Conservation (phyloP, 2,888 invertebrate species). For the Caenorhabditis afra region DNA sequence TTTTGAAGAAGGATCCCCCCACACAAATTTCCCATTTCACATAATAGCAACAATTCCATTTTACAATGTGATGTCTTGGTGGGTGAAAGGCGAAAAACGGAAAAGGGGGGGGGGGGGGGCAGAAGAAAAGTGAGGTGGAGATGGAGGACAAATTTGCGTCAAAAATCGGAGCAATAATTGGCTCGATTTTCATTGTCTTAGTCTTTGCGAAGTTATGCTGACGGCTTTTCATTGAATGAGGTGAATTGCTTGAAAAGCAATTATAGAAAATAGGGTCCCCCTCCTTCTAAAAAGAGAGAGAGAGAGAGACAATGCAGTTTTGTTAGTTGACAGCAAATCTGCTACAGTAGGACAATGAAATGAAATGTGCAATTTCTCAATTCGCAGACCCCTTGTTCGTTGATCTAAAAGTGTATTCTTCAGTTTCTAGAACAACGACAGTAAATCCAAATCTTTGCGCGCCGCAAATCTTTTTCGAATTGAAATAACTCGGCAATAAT, state of each 20-base stretch:
- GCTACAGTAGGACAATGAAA: constrained; percentile 38
- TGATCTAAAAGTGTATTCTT: constrained; percentile 15
- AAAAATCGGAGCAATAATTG: constrained; percentile 29
- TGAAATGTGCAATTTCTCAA: not conserved
- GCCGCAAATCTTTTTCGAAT: constrained; percentile 30
- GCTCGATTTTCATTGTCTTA: constrained; percentile 38
- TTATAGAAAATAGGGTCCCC: constrained; percentile 31
- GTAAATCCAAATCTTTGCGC: constrained; percentile 16
- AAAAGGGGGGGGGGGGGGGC: too few species aligned
- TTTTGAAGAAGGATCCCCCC: constrained; percentile 5
- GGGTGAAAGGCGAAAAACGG: too few species aligned
- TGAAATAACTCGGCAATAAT: constrained; percentile 49
- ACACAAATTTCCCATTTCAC: not conserved
- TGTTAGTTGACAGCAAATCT: constrained; percentile 20
- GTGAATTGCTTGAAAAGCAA: constrained; percentile 53
- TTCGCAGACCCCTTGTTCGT: not conserved
- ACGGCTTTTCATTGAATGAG: constrained; percentile 36
- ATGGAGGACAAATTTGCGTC: constrained; percentile 2
- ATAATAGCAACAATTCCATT: constrained; percentile 50
- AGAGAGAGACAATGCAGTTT: constrained; percentile 52
- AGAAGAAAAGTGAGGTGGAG: too few species aligned
- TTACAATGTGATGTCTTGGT: constrained; percentile 8
- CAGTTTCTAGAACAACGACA: constrained; percentile 4
- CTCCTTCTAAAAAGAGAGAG: not conserved
- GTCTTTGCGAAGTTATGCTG: too few species aligned